Evolutionary conservation across 2,888 invertebrate species (phyloP).

Genomic region (Drosophila kambysellisi): DNA sequence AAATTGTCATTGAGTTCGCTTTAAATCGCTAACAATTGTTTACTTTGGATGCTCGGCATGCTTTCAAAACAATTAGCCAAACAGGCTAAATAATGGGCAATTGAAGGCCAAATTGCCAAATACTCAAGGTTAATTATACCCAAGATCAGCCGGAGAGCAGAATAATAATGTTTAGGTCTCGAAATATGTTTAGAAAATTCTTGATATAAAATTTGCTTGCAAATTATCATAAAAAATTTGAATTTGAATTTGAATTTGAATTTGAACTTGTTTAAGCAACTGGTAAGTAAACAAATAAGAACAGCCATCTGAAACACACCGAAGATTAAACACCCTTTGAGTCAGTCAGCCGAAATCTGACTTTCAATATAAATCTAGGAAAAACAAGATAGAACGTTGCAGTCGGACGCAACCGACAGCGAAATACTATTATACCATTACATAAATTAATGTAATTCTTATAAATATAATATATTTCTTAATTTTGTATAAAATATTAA

Average conservation of each 20-base stretch:
- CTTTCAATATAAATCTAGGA: background rate
- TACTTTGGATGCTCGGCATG: constrained; percentile 11
- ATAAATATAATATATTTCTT: too few species aligned
- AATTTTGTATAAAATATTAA: too few species aligned
- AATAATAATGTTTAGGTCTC: background rate
- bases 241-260: background rate
- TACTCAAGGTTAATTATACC: constrained; percentile 11
- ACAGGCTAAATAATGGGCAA: constrained; percentile 18
- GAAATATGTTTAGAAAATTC: background rate
- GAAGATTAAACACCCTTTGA: background rate
- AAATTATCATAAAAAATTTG: background rate
- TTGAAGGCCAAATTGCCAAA: constrained; percentile 31
- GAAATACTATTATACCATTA: too few species aligned
- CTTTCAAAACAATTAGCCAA: constrained; percentile 41
- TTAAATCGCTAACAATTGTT: constrained; percentile 31
- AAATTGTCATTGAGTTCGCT: constrained; percentile 47
- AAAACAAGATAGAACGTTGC: too few species aligned
- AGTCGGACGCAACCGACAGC: too few species aligned
- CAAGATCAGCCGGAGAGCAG: background rate
- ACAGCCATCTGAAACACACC: background rate
- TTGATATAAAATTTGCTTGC: background rate
- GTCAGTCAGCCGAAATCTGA: background rate
- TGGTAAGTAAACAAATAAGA: background rate
- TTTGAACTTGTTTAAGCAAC: background rate
- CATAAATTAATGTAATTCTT: too few species aligned